These are phyloP conservation scores for Anthopleura xanthogrammica DNA, from an alignment of 92 coral and sea anemone genomes.

Conservation along the genomic window DNA sequence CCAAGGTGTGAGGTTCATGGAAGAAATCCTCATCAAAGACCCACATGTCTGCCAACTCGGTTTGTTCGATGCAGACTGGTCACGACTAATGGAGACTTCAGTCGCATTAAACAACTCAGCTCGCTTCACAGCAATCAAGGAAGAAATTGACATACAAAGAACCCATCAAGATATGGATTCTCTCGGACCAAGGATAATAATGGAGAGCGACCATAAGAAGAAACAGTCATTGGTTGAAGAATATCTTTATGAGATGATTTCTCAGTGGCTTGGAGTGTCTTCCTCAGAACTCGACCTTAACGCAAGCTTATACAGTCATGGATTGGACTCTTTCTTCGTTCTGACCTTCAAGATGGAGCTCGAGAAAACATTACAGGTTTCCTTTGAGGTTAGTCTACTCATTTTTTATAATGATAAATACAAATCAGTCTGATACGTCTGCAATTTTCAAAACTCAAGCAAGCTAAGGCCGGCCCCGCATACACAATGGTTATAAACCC, in stretches of 20 bases:
- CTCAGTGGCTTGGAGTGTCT: constrained; percentile 57
- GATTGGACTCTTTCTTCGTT: constrained; percentile 73
- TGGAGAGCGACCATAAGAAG: constrained; percentile 8
- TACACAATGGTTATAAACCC: no score
- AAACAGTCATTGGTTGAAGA: constrained; percentile 39
- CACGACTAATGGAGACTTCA: constrained; percentile 33
- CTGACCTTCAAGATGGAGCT: constrained; percentile 69
- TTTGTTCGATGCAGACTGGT: constrained; percentile 61
- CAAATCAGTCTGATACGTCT: no score
- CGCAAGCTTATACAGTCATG: constrained; percentile 66
- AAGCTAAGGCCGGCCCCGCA: no score
- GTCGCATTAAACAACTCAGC: constrained; percentile 21
- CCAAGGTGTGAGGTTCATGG: constrained; percentile 39
- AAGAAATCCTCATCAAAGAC: constrained; percentile 49
- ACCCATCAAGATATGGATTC: constrained; percentile 21
- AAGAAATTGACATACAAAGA: constrained; percentile 6
- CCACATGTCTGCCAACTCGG: constrained; percentile 48
- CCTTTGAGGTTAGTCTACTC: constrained; percentile 69
- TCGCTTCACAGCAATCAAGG: constrained; percentile 33
- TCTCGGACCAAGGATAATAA: constrained; percentile 24
- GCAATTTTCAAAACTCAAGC: no score
- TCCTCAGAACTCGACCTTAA: constrained; percentile 61
- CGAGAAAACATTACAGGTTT: constrained; percentile 46
- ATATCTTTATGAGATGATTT: constrained; percentile 29
- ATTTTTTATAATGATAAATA: no score